Evolutionary conservation across 2,797 vertebrate species (phyloP).

Genomic region (Chaenodraco wilsoni): DNA sequence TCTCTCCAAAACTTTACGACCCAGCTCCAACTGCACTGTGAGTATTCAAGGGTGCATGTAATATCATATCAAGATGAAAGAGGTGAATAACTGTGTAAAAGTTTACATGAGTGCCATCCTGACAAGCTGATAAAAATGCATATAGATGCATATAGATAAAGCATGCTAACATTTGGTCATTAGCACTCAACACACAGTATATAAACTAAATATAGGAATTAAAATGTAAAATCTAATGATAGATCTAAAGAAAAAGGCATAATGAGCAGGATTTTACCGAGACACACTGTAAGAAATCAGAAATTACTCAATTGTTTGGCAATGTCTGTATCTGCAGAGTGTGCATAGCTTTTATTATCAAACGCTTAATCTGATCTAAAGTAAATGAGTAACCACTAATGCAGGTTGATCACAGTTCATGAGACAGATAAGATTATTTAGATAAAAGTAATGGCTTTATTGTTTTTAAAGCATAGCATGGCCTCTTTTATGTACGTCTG

Average conservation of each 20-base stretch:
- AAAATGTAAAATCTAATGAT: too few species aligned
- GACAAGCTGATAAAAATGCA: not conserved
- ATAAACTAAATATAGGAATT: too few species aligned
- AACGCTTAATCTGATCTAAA: constrained; percentile 17
- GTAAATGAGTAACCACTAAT: constrained; percentile 7
- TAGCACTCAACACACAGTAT: not conserved
- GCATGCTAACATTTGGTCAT: not conserved
- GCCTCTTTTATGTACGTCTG: not conserved
- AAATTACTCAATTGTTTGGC: too few species aligned
- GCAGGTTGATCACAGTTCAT: constrained; percentile 8
- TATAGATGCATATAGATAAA: not conserved
- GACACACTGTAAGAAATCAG: too few species aligned
- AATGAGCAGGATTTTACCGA: too few species aligned
- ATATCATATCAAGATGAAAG: not conserved
- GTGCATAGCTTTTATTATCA: not conserved
- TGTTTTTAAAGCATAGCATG: not conserved
- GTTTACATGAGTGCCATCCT: not conserved
- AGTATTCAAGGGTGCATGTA: constrained; percentile 44
- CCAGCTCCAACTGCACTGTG: constrained; percentile 79
- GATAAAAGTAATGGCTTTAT: not conserved
- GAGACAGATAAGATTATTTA: not conserved
- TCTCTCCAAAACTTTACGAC: constrained; percentile 79
- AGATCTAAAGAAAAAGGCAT: too few species aligned
- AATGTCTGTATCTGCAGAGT: too few species aligned
- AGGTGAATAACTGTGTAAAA: not conserved